Base-by-base conservation (phyloP, 2,797 vertebrate species). In the Eupleurogrammus muticus region DNA sequence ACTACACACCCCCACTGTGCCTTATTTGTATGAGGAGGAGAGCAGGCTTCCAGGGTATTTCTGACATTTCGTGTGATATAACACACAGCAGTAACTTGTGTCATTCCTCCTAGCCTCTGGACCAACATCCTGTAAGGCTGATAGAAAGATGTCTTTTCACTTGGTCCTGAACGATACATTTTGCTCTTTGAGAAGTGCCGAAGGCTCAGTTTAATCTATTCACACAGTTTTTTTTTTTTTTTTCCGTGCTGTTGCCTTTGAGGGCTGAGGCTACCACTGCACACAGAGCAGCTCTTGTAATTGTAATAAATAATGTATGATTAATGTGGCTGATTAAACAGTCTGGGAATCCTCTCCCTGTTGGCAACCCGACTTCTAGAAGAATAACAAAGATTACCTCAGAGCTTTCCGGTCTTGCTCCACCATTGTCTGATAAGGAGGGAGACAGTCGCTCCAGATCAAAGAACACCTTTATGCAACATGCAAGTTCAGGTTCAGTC, bases 271-370 rank as follows among this genome's bases (percentile, higher is more conserved):
- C 81, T 82, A 74, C 72, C 64, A 74, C 81, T 71, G 87, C 79
- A 82, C 79, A 80, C 73, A 69, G 79, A 85, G 78, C 78, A 61
- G 77, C 78, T 86, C 86, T 78, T 91, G 87, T 90, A 91, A 93
- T 90, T 81, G 82, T 89, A 75, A 90, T 92, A 90, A 90, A 92
- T 91, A 89, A 91, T 92, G 85, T 86, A 92, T 87, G 87, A 90
- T 91, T 90, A 91, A 92, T 89, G 82, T 82, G 86, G 86, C 86
- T 92, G 90, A 90, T 92, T 92, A 92, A 93, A 91, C 90, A 90
- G 88, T 86, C 87, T 87, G 90, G 83, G 86, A 88, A 86, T 85
- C 82, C 73, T 87, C 80, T 84, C 83, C 84, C 89, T 84, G 62
- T 84, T 75, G 87, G 88, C 82, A 79, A 66, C 73, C 73, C 74